A percentile compares a stretch with the other conserved stretches of the same genome.
Evolutionary conservation across 2,113 vertebrate genomes (phyloP).

Genomic region (Microtus ochrogaster): DNA sequence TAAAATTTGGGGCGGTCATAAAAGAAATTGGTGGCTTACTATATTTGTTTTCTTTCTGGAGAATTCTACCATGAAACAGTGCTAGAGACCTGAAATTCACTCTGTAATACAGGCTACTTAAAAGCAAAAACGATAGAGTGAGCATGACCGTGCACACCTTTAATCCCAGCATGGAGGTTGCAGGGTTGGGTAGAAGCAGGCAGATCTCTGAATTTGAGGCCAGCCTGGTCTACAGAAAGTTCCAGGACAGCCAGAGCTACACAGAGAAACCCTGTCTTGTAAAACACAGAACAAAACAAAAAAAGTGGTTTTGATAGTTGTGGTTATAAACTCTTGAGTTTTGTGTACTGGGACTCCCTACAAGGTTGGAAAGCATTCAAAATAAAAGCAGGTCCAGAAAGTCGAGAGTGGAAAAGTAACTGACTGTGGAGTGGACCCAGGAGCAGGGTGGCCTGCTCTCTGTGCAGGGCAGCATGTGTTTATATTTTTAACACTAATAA

Average conservation of each 20-base stretch:
- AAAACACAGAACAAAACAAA: background rate
- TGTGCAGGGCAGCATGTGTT: background rate
- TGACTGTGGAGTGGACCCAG: background rate
- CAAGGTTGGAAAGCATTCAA: constrained; percentile 23
- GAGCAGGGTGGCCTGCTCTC: background rate
- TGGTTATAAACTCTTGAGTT: background rate
- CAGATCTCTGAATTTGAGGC: background rate
- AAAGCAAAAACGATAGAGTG: background rate
- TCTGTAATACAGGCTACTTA: background rate
- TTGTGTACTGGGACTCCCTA: background rate
- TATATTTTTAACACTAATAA: constrained; percentile 42
- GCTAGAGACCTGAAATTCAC: background rate
- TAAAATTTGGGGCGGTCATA: background rate
- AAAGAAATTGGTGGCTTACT: background rate
- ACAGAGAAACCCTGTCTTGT: background rate
- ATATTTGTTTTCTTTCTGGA: constrained; percentile 11
- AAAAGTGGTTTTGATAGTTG: background rate
- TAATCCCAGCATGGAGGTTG: background rate
- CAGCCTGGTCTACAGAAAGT: background rate
- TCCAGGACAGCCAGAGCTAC: background rate
- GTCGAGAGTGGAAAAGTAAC: background rate
- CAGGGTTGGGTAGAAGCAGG: background rate
- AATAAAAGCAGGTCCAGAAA: constrained; percentile 5
- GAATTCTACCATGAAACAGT: background rate
- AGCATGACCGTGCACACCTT: background rate